A percentile compares a stretch with the other conserved stretches of the same genome.
Evolutionary conservation across 1,140 invertebrate genomes (phyloP).

Genomic region (Drosophila obscura): DNA sequence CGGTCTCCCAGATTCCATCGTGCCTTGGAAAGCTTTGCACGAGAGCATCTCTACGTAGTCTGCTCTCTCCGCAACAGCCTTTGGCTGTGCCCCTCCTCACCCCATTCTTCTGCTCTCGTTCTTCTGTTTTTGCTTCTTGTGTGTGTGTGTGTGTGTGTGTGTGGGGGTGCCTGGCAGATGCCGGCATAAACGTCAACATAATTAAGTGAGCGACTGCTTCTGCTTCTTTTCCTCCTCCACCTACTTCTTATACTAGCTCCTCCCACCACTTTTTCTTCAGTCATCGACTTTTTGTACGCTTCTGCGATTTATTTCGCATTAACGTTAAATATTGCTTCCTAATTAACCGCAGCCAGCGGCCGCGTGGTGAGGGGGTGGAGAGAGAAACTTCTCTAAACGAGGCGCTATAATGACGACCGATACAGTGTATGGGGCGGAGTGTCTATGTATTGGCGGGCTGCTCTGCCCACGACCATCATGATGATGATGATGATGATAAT

Average conservation of each 20-base stretch:
- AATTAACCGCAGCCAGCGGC: conserved; percentile 69
- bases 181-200: conserved; percentile 78
- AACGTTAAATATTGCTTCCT: conserved; percentile 80
- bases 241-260: background rate
- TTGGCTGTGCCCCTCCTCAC: background rate
- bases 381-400: conserved; percentile 6
- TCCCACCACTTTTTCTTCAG: conserved; percentile 21
- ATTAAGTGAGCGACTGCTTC: conserved; percentile 73
- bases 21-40: no score
- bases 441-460: conserved; percentile 24
- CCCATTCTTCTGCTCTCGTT: conserved; percentile 1
- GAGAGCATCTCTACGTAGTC: no score
- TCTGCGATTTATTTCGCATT: conserved; percentile 81
- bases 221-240: conserved; percentile 4
- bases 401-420: conserved; percentile 55
- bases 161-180: conserved; percentile 37
- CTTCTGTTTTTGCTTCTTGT: no score
- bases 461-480: conserved; percentile 21
- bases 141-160: background rate
- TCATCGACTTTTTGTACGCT: conserved; percentile 49
- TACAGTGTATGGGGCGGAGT: conserved; percentile 8
- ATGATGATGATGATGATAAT: background rate
- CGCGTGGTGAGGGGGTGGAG: conserved; percentile 15
- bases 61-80: background rate
- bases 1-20: no score